Evolutionary conservation across 2,888 invertebrate genomes (phyloP).

Genomic region (Limnephilus auricula): DNA sequence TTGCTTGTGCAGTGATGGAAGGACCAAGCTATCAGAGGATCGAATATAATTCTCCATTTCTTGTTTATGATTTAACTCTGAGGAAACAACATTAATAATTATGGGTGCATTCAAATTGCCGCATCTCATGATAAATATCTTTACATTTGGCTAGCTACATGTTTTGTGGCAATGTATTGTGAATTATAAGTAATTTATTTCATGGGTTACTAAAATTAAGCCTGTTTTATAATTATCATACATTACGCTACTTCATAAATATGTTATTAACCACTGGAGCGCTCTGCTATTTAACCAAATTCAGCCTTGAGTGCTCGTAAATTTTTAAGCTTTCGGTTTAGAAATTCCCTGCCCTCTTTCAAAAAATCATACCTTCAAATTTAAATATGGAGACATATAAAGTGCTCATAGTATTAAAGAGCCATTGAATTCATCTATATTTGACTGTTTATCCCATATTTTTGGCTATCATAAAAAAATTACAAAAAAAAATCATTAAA

Average conservation of each 20-base stretch:
- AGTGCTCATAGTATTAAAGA: too few species aligned
- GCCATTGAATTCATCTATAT: too few species aligned
- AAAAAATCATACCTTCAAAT: too few species aligned
- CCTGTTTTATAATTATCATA: not conserved
- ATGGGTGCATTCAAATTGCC: not conserved
- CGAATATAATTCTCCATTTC: not conserved
- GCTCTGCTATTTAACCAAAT: too few species aligned
- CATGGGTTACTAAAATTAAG: not conserved
- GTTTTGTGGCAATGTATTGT: not conserved
- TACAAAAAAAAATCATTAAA: too few species aligned
- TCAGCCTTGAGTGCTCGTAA: too few species aligned
- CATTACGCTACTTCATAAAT: not conserved
- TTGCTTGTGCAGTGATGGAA: not conserved
- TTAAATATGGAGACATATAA: too few species aligned
- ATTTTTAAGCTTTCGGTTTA: too few species aligned
- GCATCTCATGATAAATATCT: not conserved
- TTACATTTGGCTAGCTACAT: not conserved
- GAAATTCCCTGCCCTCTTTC: too few species aligned
- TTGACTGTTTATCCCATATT: too few species aligned
- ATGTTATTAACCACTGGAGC: too few species aligned
- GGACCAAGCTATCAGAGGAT: not conserved
- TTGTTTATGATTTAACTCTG: not conserved
- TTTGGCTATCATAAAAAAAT: too few species aligned
- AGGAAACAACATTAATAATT: not conserved
- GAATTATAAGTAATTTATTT: not conserved